Evolutionary conservation across 2,888 invertebrate genomes (phyloP).

Genomic region (Drosophila melanocephala): DNA sequence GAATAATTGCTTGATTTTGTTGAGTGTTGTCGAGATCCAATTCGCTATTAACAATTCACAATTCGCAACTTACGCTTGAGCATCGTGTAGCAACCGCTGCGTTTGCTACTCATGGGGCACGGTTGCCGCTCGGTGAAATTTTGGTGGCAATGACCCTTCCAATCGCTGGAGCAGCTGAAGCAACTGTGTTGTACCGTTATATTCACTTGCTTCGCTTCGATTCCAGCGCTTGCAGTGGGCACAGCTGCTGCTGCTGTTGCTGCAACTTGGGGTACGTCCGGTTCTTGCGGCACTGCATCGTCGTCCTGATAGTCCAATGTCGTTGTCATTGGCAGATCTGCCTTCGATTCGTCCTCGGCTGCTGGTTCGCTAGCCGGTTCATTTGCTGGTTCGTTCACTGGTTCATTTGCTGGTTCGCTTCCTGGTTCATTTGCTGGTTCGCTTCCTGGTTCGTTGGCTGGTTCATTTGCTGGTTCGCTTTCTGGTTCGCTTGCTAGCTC

Average conservation of each 20-base stretch:
- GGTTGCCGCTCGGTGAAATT: conserved; percentile 20
- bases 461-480: not conserved
- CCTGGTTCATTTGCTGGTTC: not conserved
- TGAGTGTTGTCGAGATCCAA: too few relatives aligned
- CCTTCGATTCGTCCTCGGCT: not conserved
- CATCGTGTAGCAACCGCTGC: conserved; percentile 71
- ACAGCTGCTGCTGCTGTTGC: not conserved
- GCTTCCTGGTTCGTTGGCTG: not conserved
- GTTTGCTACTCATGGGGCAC: conserved; percentile 17
- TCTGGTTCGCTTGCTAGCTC: not conserved
- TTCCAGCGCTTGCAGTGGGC: not conserved
- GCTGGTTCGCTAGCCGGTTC: not conserved
- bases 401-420: not conserved
- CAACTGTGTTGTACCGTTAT: conserved; percentile 12
- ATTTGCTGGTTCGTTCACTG: not conserved
- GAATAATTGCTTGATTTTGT: not conserved
- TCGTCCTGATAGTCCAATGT: conserved; percentile 46
- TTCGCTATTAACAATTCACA: not conserved
- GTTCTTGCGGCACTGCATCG: conserved; percentile 23
- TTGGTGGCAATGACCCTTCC: conserved; percentile 30
- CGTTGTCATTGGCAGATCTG: not conserved
- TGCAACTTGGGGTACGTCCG: conserved; percentile 1
- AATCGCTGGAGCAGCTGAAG: conserved; percentile 38
- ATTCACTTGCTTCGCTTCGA: not conserved
- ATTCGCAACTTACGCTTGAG: conserved; percentile 57